Evolutionary conservation across 2,113 vertebrate species (phyloP), one percentile per base, ranked within the genome.

Genomic region (Trichechus manatus): DNA sequence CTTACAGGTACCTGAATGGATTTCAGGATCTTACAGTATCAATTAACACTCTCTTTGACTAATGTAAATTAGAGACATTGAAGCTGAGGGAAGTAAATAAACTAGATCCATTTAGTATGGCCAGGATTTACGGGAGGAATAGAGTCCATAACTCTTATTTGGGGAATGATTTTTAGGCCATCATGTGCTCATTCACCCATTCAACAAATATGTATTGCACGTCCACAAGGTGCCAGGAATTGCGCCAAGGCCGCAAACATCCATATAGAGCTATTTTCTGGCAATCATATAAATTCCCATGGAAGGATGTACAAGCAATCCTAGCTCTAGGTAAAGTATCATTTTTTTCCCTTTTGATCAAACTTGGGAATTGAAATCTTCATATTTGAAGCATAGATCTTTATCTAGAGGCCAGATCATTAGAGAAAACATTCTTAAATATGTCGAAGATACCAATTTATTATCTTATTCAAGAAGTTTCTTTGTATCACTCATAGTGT

Each of bases 401-500:
- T 75, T 59, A 81, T 47, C 31, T 84, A n/a, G 23, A 85, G 36
- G 1, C 0, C 59, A 23, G 6, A 1, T 44, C 19, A 53, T 72
- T 33, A 87, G 5, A 87, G 25, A 94, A 95, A 59, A 80, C 25
- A 80, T 85, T 94, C 17, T 66, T 81, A 95, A 15, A 10, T 79
- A n/a, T 47, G 10, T 47, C 59, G 63, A 87, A 39, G 7, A 1
- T 63, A 2, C 87, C 17, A 64, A 61, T 79, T 81, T 29, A 80
- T 77, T 93, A 97, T 91, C 75, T 88, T 97, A 97, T 94, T 97
- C 66, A 66, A 80, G 56, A 92, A 89, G 90, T 97, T 50, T 86
- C 94, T 98, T 97, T 98, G 96, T 87, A 97, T 97, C 96, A 94
- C 25, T 66, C 59, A 80, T 44, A 59, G 20, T 72, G 15, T 97